phyloP scores from a whole-genome alignment of 2,797 vertebrate genomes.

The Mormyrops attenuatus region DNA sequence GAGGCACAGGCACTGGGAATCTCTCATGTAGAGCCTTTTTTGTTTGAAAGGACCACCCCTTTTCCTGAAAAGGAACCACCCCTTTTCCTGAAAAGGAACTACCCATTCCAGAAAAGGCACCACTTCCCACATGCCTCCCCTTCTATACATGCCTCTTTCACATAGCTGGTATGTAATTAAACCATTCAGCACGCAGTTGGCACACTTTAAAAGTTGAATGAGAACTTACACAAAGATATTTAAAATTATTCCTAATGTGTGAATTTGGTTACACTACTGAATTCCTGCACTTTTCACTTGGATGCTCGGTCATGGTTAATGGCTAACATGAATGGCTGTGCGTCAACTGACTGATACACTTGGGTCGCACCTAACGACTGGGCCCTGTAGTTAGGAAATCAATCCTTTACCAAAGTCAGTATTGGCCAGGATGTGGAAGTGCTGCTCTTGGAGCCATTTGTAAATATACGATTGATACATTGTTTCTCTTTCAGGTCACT shows the following conservation, averaged over 20 bases:
- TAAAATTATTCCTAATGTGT: neutral
- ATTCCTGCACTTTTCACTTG: neutral
- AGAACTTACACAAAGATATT: neutral
- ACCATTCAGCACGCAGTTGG: neutral
- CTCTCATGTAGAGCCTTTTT: neutral
- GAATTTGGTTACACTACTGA: neutral
- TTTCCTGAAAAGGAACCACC: neutral
- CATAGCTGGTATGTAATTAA: neutral
- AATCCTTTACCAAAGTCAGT: neutral
- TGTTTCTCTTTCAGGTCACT: slow-evolving; percentile 67
- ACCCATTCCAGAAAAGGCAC: neutral
- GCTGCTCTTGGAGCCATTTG: neutral
- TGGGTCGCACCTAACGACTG: neutral
- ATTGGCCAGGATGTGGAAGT: neutral
- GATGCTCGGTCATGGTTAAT: too few relatives aligned
- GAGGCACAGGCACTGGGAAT: neutral
- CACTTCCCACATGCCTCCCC: neutral
- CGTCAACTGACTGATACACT: neutral
- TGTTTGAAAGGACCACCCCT: neutral
- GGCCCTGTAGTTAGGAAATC: neutral
- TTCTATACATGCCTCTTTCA: neutral
- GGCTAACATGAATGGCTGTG: neutral
- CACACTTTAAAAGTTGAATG: neutral
- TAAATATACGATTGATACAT: neutral
- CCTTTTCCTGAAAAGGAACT: neutral